Base-by-base conservation (phyloP, 37 sponge, comb jelly and placozoan genomes). In the Geodia barretti region DNA sequence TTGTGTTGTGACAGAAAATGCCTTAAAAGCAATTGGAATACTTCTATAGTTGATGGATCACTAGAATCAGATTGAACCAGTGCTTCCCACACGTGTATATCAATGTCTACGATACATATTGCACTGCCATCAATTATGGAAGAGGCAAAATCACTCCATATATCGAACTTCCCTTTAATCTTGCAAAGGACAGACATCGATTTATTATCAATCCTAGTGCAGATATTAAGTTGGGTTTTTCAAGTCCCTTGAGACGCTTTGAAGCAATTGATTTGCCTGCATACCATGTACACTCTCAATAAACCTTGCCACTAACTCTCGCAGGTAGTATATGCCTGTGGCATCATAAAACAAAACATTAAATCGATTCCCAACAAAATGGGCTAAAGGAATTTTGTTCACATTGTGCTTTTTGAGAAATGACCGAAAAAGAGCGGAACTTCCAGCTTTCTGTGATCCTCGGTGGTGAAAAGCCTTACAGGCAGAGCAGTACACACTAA, bases 391-490 rank as follows among this genome's bases (percentile, higher is more conserved):
- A 77, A 84, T 60, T 62, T 71, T 71, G 47, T 11, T 26, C 9
- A 84, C 47, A 0, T 77, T 77, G 7, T 71, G 61, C 29, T 35
- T 68, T 69, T 37, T 68, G 3, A 75, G 33, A 29, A 76, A 84
- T 33, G 84, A 47, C 25, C 69, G 70, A 75, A 84, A 84, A 19
- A 47, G 30, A 2, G 20, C n/a, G 8, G 39, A 62, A 21, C 66
- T 24, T 7, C 83, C 83, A 41, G 41, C 43, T 76, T 88, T 78
- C 62, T 88, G 73, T 30, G 73, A 73, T 1, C 89, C 83, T 21
- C 67, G 23, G 31, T 82, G 25, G 7, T 88, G 89, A 29, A 88
- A 76, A 36, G 89, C 83, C 41, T 88, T 88, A 61, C 89, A 88
- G 2, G 83, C n/a, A n/a, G n/a, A n/a, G n/a, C n/a, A n/a, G n/a